phyloP scores from a whole-genome alignment of 2,888 invertebrate genomes.

The Sinopyrophorus schimmeli region DNA sequence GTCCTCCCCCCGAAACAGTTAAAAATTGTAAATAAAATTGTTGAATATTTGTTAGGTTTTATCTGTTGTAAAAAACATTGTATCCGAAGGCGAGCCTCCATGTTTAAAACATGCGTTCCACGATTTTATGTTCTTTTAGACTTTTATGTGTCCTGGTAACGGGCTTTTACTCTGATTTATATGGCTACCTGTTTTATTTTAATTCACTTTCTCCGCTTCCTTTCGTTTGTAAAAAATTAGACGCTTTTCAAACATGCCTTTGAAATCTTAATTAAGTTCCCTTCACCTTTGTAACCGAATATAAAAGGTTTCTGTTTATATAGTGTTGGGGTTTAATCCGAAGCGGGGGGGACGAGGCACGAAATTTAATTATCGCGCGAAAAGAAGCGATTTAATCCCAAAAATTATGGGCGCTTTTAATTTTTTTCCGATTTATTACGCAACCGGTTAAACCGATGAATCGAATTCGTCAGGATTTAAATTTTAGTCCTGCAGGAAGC shows the following conservation, averaged over 20 bases:
- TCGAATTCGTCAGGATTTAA: slow-evolving; percentile 17
- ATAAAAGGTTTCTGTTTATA: too few species aligned
- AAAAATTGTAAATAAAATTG: slow-evolving; percentile 15
- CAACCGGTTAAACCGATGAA: too few species aligned
- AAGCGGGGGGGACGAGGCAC: too few species aligned
- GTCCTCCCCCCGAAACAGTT: too few species aligned
- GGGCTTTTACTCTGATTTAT: slow-evolving; percentile 28
- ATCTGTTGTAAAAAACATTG: slow-evolving; percentile 12
- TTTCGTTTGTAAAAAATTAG: slow-evolving; percentile 11
- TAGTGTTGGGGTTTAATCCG: too few species aligned
- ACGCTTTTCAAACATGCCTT: slow-evolving; percentile 7
- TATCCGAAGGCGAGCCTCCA: slow-evolving; percentile 12
- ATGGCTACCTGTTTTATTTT: slow-evolving; percentile 28
- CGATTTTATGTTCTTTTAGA: slow-evolving; percentile 29
- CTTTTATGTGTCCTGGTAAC: slow-evolving; percentile 27
- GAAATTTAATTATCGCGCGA: slow-evolving; percentile 1
- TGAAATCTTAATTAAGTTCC: slow-evolving; percentile 13
- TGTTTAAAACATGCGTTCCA: slow-evolving; percentile 31
- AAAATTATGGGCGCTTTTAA: too few species aligned
- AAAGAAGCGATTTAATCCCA: too few species aligned
- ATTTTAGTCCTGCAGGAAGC: too few species aligned
- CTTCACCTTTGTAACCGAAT: slow-evolving; percentile 6
- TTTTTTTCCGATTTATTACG: too few species aligned
- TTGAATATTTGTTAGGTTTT: slow-evolving; percentile 12
- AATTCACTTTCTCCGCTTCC: slow-evolving; percentile 23